phyloP scores from a whole-genome alignment of 2,113 vertebrate species.

The Erinaceus europaeus region DNA sequence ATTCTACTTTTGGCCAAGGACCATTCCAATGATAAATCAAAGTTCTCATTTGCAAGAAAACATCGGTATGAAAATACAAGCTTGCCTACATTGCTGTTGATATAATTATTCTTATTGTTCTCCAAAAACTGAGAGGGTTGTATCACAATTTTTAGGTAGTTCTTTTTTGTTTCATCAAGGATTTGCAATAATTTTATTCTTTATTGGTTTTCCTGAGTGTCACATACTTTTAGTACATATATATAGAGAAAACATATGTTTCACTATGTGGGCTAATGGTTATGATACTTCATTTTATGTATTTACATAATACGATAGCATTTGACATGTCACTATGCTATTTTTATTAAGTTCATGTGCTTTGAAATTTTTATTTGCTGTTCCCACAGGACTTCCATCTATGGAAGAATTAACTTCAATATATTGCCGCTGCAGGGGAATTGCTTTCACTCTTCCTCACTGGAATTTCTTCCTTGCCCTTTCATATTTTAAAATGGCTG shows the following conservation, averaged over 20 bases:
- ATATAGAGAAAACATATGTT: background rate
- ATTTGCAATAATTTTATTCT: conserved; percentile 26
- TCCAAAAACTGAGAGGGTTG: too few relatives aligned
- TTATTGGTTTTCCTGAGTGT: conserved; percentile 29
- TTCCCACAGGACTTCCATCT: conserved; percentile 85
- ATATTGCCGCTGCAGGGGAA: conserved; percentile 85
- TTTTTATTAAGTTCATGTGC: conserved; percentile 18
- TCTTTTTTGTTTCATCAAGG: conserved; percentile 16
- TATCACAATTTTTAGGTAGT: background rate
- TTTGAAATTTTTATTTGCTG: background rate
- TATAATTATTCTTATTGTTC: background rate
- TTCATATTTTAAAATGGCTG: conserved; percentile 91
- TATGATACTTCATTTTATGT: background rate
- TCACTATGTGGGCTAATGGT: background rate
- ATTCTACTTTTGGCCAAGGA: conserved; percentile 85
- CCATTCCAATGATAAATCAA: conserved; percentile 12
- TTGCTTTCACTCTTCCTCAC: conserved; percentile 78
- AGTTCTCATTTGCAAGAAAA: background rate
- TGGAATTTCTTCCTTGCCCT: conserved; percentile 93
- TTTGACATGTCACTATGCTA: conserved; percentile 16
- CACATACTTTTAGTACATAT: conserved; percentile 10
- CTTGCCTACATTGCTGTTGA: conserved; percentile 4
- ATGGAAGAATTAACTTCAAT: conserved; percentile 85
- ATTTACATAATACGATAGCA: background rate
- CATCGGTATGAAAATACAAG: conserved; percentile 73